A percentile compares a stretch with the other conserved stretches of the same genome.
phyloP scores from a whole-genome alignment of 2,113 vertebrate species.

The Megalops atlanticus region DNA sequence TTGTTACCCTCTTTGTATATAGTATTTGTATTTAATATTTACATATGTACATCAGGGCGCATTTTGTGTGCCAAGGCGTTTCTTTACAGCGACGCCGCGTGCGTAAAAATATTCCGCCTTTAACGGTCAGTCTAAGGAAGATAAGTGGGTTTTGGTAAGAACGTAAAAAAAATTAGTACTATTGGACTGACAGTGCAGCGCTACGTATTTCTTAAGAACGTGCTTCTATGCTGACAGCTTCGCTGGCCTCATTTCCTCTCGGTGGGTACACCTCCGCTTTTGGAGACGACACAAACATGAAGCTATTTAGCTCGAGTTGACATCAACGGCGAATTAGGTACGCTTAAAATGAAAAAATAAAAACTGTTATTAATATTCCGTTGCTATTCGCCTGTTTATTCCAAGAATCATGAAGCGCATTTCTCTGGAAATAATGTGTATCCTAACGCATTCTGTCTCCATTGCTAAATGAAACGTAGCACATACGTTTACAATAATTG shows the following conservation, averaged over 20 bases:
- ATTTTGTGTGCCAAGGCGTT: not conserved
- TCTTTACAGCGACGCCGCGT: not conserved
- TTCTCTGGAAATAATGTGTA: no score
- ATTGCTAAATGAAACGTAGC: not conserved
- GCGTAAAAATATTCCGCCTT: not conserved
- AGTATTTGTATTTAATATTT: no score
- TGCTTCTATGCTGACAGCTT: not conserved
- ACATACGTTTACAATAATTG: not conserved
- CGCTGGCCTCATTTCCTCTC: conserved; percentile 18
- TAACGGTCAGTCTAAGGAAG: not conserved
- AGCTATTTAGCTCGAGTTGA: conserved; percentile 3
- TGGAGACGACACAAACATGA: conserved; percentile 2
- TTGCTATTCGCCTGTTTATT: not conserved
- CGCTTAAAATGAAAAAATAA: not conserved
- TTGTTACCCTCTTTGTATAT: no score
- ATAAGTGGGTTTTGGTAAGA: not conserved
- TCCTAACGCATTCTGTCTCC: not conserved
- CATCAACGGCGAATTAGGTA: not conserved
- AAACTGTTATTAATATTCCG: conserved; percentile 1
- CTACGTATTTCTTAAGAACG: not conserved
- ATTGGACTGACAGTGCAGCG: not conserved
- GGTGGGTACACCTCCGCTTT: conserved; percentile 26
- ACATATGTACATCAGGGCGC: no score
- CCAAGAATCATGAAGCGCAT: not conserved
- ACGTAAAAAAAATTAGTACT: not conserved